phyloP scores from a whole-genome alignment of 1,140 invertebrate genomes.

The Bombyx mori region ASM3026992v2 NC_085124.1:5601501-5602000 shows the following conservation, averaged over 20 bases:
- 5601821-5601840: too few species aligned
- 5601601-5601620: conserved; percentile 73
- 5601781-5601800: neutral
- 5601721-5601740: conserved; percentile 11
- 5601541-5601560: conserved; percentile 68
- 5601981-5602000: too few species aligned
- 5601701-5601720: conserved; percentile 77
- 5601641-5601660: conserved; percentile 80
- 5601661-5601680: conserved; percentile 78
- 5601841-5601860: too few species aligned
- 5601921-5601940: too few species aligned
- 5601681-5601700: conserved; percentile 80
- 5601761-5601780: neutral
- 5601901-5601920: too few species aligned
- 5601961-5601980: too few species aligned
- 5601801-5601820: neutral
- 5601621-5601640: conserved; percentile 78
- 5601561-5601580: conserved; percentile 71
- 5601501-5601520: neutral
- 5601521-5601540: too few species aligned
- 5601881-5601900: too few species aligned
- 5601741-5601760: neutral
- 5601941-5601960: too few species aligned
- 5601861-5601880: too few species aligned
- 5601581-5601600: conserved; percentile 59